Evolutionary conservation across 2,888 invertebrate genomes (phyloP).

Genomic region (Panorpa germanica): DNA sequence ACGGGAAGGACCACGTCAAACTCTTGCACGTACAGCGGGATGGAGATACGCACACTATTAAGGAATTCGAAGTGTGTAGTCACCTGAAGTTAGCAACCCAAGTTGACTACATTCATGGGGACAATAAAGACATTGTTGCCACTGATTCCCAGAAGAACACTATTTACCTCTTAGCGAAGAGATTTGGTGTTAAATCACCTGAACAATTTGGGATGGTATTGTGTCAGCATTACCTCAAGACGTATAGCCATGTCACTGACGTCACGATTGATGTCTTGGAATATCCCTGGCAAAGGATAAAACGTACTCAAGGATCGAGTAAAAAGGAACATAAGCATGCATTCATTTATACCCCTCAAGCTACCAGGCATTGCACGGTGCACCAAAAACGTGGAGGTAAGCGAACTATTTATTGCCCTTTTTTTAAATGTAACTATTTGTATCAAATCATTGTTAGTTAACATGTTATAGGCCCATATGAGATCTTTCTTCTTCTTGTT

Average conservation of each 20-base stretch:
- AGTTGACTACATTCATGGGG: slow-evolving; percentile 52
- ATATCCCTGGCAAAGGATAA: slow-evolving; percentile 57
- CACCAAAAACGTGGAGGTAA: slow-evolving; percentile 45
- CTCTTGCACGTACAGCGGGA: slow-evolving; percentile 50
- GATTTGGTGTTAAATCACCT: slow-evolving; percentile 54
- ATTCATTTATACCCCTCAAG: slow-evolving; percentile 48
- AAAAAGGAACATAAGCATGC: slow-evolving; percentile 51
- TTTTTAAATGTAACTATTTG: no score
- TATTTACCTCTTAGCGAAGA: slow-evolving; percentile 58
- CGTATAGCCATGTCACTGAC: slow-evolving; percentile 54
- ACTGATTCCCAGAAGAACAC: slow-evolving; percentile 74
- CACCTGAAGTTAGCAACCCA: slow-evolving; percentile 47
- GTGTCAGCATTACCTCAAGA: slow-evolving; percentile 52
- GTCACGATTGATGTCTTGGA: slow-evolving; percentile 50
- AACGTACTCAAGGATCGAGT: slow-evolving; percentile 26
- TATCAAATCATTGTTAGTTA: no score
- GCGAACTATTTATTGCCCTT: slow-evolving; percentile 14
- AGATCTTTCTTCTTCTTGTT: no score
- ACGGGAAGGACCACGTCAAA: slow-evolving; percentile 59
- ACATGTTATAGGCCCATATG: no score
- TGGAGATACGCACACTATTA: slow-evolving; percentile 44
- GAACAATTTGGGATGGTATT: slow-evolving; percentile 60
- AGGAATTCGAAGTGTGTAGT: slow-evolving; percentile 57
- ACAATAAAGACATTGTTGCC: slow-evolving; percentile 62
- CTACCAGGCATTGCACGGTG: slow-evolving; percentile 47